Conservation (phyloP, 1,140 invertebrate species). For the Dysdera silvatica region DNA sequence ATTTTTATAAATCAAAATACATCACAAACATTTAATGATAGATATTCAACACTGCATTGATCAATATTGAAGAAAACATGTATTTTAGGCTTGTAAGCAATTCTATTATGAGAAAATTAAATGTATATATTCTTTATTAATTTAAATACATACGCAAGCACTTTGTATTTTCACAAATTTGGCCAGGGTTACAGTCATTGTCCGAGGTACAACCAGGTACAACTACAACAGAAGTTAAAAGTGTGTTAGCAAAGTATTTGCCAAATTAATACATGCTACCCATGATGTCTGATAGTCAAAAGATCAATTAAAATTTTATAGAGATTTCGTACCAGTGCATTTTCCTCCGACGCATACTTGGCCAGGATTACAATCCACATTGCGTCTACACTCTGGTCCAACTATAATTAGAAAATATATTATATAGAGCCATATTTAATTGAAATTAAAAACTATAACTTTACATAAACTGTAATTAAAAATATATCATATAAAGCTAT, state of each 20-base stretch:
- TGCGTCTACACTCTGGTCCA: constrained; percentile 58
- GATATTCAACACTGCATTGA: too few species aligned
- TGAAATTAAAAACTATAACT: not conserved
- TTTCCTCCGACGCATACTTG: constrained; percentile 54
- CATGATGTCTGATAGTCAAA: not conserved
- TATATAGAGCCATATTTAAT: not conserved
- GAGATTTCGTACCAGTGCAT: constrained; percentile 24
- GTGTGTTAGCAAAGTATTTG: not conserved
- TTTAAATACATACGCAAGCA: constrained; percentile 30
- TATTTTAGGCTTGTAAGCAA: too few species aligned
- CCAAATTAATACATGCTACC: not conserved
- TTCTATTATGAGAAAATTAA: not conserved
- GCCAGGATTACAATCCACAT: constrained; percentile 86
- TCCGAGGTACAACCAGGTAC: constrained; percentile 34
- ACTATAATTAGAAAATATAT: constrained; percentile 53
- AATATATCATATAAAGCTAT: too few species aligned
- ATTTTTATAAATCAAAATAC: too few species aligned
- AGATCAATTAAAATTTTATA: not conserved
- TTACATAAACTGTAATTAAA: not conserved
- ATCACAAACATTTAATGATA: too few species aligned
- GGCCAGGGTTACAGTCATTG: constrained; percentile 34
- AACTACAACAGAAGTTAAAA: constrained; percentile 13
- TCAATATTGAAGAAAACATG: too few species aligned
- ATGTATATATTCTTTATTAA: not conserved
- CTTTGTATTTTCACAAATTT: constrained; percentile 34